Conservation (phyloP, 2,113 vertebrate species). For the Monopterus albus region DNA sequence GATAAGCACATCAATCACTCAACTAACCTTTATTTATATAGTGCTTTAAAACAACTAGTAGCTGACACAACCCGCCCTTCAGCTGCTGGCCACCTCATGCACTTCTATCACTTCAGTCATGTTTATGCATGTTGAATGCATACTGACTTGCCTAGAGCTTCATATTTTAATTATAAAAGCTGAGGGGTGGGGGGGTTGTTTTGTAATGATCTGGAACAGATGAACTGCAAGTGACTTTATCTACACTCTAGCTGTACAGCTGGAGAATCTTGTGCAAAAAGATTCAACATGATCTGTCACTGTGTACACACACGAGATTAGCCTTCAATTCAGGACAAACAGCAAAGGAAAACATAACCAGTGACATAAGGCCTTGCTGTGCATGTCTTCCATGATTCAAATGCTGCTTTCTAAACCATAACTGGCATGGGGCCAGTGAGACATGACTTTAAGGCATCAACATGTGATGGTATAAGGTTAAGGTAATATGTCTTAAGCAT, state of each 20-base stretch:
- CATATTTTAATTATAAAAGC: background rate
- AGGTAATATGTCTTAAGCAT: background rate
- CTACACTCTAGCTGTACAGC: background rate
- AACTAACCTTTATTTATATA: too few species aligned
- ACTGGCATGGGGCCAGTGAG: background rate
- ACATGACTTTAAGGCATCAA: background rate
- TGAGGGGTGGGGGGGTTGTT: too few species aligned
- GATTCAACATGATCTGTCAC: background rate
- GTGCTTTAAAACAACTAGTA: too few species aligned
- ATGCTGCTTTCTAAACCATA: background rate
- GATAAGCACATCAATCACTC: too few species aligned
- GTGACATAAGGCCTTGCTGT: background rate
- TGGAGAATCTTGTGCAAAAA: background rate
- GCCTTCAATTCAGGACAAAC: background rate
- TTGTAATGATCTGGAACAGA: background rate
- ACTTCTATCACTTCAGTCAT: conserved; percentile 23
- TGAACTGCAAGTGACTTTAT: background rate
- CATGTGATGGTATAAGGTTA: too few species aligned
- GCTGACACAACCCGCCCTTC: background rate
- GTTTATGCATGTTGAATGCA: background rate
- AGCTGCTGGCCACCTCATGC: background rate
- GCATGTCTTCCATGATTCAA: background rate
- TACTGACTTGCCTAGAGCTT: background rate
- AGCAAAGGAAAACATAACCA: background rate
- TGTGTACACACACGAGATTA: background rate